A percentile compares a stretch with the other conserved stretches of the same genome.
phyloP scores from a whole-genome alignment of 2,797 vertebrate genomes.

The Prunella strophiata region DNA sequence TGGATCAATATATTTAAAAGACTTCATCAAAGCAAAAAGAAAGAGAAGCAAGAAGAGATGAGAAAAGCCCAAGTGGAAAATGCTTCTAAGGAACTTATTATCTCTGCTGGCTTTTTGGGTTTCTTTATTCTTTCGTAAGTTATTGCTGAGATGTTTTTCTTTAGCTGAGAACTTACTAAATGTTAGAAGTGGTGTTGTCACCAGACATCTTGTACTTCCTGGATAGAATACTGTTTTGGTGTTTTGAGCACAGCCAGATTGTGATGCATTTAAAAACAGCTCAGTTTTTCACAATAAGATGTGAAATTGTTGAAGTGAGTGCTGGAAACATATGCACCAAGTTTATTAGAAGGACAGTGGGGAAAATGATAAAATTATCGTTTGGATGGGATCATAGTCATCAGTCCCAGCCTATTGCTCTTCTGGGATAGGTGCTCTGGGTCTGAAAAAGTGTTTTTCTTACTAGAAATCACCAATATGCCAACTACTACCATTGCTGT shows the following conservation, averaged over 20 bases:
- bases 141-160: neutral
- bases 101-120: neutral
- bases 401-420: neutral
- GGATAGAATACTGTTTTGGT: neutral
- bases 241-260: conserved; percentile 35
- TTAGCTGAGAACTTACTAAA: neutral
- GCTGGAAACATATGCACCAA: neutral
- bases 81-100: neutral
- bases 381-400: neutral
- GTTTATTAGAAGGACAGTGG: neutral
- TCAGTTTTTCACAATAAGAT: neutral
- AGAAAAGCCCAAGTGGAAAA: neutral
- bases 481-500: neutral
- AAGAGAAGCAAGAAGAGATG: neutral
- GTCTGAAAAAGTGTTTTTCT: neutral
- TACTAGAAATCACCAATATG: neutral
- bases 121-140: neutral
- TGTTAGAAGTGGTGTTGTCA: conserved; percentile 3
- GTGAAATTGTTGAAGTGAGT: neutral
- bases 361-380: neutral
- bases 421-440: neutral
- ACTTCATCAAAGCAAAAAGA: neutral
- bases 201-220: conserved; percentile 40
- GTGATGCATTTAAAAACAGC: neutral
- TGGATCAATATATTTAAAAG: neutral